phyloP scores from a whole-genome alignment of 2,113 vertebrate genomes.

The Protomyctophum bolini region DNA sequence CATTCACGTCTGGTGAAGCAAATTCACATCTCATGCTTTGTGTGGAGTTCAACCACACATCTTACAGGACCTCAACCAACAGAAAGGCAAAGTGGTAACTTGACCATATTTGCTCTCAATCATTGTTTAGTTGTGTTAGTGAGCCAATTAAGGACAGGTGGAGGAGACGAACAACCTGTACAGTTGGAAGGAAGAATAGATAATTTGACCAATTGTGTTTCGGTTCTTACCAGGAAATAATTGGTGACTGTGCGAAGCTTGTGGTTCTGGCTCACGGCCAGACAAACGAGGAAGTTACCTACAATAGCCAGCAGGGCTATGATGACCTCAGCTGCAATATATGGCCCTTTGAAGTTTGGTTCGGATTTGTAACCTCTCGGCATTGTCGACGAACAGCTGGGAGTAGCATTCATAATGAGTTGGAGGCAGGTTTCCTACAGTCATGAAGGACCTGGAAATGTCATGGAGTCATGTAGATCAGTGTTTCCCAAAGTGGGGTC shows the following conservation, averaged over 20 bases:
- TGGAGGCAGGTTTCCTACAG: not conserved
- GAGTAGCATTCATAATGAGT: conserved; percentile 30
- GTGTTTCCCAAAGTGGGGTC: too few species aligned
- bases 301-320: conserved; percentile 61
- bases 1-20: too few species aligned
- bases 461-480: too few species aligned
- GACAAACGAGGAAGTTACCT: conserved; percentile 73
- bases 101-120: too few species aligned
- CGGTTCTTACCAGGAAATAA: conserved; percentile 71
- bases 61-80: too few species aligned
- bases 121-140: too few species aligned
- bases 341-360: conserved; percentile 45
- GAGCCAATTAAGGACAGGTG: too few species aligned
- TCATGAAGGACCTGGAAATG: not conserved
- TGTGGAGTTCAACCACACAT: too few species aligned
- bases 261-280: conserved; percentile 63
- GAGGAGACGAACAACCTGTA: too few species aligned
- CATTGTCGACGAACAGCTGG: conserved; percentile 14
- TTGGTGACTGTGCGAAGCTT: conserved; percentile 74
- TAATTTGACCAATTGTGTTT: not conserved
- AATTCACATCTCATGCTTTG: too few species aligned
- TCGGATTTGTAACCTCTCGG: not conserved
- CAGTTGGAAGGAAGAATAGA: too few species aligned
- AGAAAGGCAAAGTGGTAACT: too few species aligned
- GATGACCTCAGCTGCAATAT: conserved; percentile 65